These are phyloP conservation scores for Odontomachus brunneus DNA, from an alignment of 1,140 invertebrate genomes.

Conservation along the genomic window DNA sequence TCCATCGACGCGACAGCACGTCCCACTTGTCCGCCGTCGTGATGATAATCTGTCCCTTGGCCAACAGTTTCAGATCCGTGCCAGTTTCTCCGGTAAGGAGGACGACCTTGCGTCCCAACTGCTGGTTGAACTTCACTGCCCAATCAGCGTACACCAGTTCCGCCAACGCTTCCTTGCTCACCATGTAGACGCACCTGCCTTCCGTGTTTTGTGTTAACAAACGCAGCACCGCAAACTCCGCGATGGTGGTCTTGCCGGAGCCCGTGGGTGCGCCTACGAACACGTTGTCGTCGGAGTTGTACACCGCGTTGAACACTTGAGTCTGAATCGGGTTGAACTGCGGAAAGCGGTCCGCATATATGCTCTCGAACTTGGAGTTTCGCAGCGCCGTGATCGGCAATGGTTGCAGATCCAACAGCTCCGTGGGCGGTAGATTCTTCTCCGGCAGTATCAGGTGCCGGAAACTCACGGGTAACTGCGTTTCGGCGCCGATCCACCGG, in stretches of 20 bases:
- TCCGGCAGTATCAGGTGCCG: constrained; percentile 98
- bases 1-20: constrained; percentile 98
- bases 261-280: constrained; percentile 99
- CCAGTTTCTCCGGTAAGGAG: constrained; percentile 99
- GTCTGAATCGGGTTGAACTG: constrained; percentile 99
- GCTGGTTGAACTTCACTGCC: constrained; percentile 94
- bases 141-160: constrained; percentile 97
- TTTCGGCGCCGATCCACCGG: constrained; percentile 96
- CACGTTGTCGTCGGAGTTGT: constrained; percentile 99
- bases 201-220: constrained; percentile 92
- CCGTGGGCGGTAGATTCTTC: constrained; percentile 99
- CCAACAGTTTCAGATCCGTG: constrained; percentile 97
- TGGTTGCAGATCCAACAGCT: constrained; percentile 98
- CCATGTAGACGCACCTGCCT: constrained; percentile 96
- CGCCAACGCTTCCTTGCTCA: constrained; percentile 96
- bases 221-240: constrained; percentile 98
- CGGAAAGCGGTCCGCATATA: constrained; percentile 95
- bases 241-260: constrained; percentile 98
- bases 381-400: constrained; percentile 94
- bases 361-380: constrained; percentile 93
- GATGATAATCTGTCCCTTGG: constrained; percentile 97
- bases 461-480: constrained; percentile 98
- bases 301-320: constrained; percentile 99
- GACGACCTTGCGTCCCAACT: constrained; percentile 95
- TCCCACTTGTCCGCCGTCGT: constrained; percentile 99